Conservation (phyloP, 1,140 invertebrate species). For the Phenacoccus solenopsis region DNA sequence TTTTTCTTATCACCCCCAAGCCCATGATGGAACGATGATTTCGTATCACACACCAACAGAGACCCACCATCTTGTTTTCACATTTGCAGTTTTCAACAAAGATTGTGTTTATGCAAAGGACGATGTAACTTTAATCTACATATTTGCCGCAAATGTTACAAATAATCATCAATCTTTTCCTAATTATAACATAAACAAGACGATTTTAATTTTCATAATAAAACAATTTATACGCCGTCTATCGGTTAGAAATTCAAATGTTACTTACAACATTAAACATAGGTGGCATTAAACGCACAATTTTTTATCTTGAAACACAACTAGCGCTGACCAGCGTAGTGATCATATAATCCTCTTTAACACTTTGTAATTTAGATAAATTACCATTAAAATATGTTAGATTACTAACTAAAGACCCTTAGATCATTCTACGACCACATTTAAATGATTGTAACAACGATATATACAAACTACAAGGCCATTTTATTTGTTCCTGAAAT, state of each 20-base stretch:
- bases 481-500: not conserved
- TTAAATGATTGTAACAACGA: not conserved
- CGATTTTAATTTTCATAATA: not conserved
- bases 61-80: too few relatives aligned
- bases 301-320: not conserved
- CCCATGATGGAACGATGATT: too few relatives aligned
- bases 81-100: too few relatives aligned
- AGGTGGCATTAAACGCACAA: conserved; percentile 14
- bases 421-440: not conserved
- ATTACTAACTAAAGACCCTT: not conserved
- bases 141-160: not conserved
- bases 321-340: not conserved
- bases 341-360: not conserved
- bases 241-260: conserved; percentile 12
- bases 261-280: not conserved
- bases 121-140: not conserved
- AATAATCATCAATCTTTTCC: not conserved
- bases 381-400: not conserved
- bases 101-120: too few relatives aligned
- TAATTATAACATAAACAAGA: not conserved
- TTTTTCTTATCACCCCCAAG: too few relatives aligned
- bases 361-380: not conserved
- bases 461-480: not conserved
- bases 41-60: too few relatives aligned
- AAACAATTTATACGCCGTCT: conserved; percentile 11